phyloP scores from a whole-genome alignment of 2,888 invertebrate species.

The Nemapogon koenigi region DNA sequence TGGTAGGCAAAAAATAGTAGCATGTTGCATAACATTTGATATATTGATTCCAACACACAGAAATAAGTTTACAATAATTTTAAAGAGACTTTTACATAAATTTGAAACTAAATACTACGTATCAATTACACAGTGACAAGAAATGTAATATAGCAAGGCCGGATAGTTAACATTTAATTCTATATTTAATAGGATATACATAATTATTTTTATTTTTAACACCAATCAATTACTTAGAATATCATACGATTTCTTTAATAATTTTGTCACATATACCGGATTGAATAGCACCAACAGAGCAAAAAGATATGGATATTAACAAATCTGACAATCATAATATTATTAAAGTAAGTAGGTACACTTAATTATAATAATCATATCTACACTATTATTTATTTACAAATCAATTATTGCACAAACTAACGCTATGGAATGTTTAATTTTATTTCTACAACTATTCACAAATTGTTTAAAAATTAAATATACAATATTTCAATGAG shows the following conservation, averaged over 20 bases:
- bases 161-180: too few relatives aligned
- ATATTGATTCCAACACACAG: slow-evolving; percentile 1
- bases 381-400: slow-evolving; percentile 16
- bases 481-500: slow-evolving; percentile 17
- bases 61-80: neutral
- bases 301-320: slow-evolving; percentile 6
- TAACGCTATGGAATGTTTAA: slow-evolving; percentile 59
- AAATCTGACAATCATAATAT: too few relatives aligned
- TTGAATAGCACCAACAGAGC: slow-evolving; percentile 8
- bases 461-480: slow-evolving; percentile 24
- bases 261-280: too few relatives aligned
- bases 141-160: too few relatives aligned
- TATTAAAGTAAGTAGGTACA: too few relatives aligned
- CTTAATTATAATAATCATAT: slow-evolving; percentile 1
- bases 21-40: slow-evolving; percentile 2
- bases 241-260: too few relatives aligned
- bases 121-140: too few relatives aligned
- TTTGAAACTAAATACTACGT: too few relatives aligned
- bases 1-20: slow-evolving; percentile 7
- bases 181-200: too few relatives aligned
- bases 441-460: slow-evolving; percentile 21
- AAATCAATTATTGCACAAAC: slow-evolving; percentile 39
- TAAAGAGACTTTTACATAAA: too few relatives aligned
- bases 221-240: too few relatives aligned
- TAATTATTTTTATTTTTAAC: too few relatives aligned